phyloP scores from a whole-genome alignment of 2,113 vertebrate genomes.

The Mola mola region DNA sequence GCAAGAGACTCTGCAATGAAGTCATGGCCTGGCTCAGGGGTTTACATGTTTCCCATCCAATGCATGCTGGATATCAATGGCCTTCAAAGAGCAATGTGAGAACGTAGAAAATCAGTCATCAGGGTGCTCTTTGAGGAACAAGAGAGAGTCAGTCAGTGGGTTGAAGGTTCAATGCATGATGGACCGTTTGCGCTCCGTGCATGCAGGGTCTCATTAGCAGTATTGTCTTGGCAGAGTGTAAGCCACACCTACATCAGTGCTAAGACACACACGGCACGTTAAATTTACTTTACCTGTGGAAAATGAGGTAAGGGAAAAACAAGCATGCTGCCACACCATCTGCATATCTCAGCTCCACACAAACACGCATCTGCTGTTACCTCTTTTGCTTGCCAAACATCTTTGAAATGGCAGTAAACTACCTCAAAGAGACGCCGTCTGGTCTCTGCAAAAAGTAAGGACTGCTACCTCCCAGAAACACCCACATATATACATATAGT shows the following conservation, averaged over 20 bases:
- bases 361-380: slow-evolving; percentile 57
- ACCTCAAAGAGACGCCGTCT: slow-evolving; percentile 57
- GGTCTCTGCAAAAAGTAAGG: slow-evolving; percentile 44
- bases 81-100: not conserved
- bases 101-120: no score
- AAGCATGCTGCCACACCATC: slow-evolving; percentile 39
- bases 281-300: slow-evolving; percentile 18
- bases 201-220: not conserved
- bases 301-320: slow-evolving; percentile 5
- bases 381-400: slow-evolving; percentile 63
- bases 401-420: slow-evolving; percentile 61
- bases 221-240: not conserved
- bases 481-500: not conserved
- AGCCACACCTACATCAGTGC: not conserved
- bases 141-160: not conserved
- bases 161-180: not conserved
- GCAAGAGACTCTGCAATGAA: slow-evolving; percentile 5
- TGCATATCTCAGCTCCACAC: slow-evolving; percentile 40
- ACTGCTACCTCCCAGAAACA: slow-evolving; percentile 19
- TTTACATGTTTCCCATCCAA: not conserved
- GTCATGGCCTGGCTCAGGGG: not conserved
- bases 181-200: not conserved
- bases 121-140: no score
- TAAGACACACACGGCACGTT: not conserved
- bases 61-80: not conserved